Evolutionary conservation across 37 sponge, comb jelly and placozoan genomes (phyloP), one percentile per base, ranked within the genome.

Genomic region (Ephydatia muelleri): DNA sequence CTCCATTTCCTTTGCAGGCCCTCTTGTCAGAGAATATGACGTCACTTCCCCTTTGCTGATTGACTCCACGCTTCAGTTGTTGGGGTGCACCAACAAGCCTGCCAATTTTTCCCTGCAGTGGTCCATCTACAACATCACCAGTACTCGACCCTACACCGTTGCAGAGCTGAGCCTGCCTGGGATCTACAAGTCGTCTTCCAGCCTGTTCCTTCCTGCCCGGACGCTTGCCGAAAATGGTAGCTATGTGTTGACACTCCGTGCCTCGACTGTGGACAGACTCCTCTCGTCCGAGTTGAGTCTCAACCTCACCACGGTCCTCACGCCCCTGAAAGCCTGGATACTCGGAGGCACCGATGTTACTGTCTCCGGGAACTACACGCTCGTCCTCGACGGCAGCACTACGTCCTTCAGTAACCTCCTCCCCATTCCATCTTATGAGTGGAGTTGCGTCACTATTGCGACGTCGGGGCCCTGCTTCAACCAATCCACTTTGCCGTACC

Each of bases 401-500:
- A 88, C 93, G 0, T 30, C 48, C 12, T 21, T 65, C 26, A 67
- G 48, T 31, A 22, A 38, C 64, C 19, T 25, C 26, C 31, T 77
- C 22, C 57, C 35, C 34, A 3, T 39, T 65, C 69, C 86, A 22
- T 70, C 78, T 16, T 83, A 83, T 74, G 36, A 39, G 13, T 91
- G 91, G 91, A 78, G 36, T 26, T 91, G 91, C 33, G 14, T 14
- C 38, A 26, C 39, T 29, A 3, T 80, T 49, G 80, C 76, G 11
- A 75, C 74, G 22, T 23, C 39, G 38, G 86, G 66, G 21, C 84
- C 92, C 0, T 92, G 92, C 65, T 92, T 88, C 48, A 92, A 92
- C 49, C 68, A 49, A 68, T 80, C 84, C 16, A 37, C 19, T 30
- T 72, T 37, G 27, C 26, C 21, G n/a, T 39, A 65, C 5, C 81